These are phyloP conservation scores for Selenia dentaria DNA, from an alignment of 2,888 invertebrate genomes.

Conservation along the genomic window DNA sequence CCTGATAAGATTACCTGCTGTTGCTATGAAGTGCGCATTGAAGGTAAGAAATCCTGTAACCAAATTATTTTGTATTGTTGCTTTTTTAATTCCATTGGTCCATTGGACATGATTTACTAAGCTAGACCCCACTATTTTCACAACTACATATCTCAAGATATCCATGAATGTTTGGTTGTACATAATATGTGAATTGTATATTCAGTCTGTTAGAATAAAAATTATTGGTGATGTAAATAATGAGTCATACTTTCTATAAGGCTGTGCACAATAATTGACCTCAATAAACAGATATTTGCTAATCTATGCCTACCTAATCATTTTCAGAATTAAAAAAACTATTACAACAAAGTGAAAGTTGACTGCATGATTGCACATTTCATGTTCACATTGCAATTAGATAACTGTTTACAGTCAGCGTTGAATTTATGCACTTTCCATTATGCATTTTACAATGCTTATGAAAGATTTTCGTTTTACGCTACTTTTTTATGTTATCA, in stretches of 20 bases:
- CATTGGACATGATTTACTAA: no score
- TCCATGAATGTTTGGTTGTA: no score
- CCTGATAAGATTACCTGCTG: conserved; percentile 87
- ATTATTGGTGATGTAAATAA: conserved; percentile 3
- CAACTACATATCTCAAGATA: no score
- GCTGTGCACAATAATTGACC: neutral
- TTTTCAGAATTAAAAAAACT: no score
- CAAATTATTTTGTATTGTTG: neutral
- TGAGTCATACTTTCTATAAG: neutral
- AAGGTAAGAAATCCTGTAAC: conserved; percentile 63
- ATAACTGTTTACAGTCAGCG: conserved; percentile 2
- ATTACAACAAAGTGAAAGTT: conserved; percentile 11
- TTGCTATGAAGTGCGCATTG: conserved; percentile 91
- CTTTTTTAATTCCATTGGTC: no score
- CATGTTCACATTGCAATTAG: conserved; percentile 7
- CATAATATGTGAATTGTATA: no score
- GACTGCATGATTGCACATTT: conserved; percentile 18
- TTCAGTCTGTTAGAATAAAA: no score
- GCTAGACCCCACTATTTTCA: no score
- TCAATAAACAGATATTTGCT: conserved; percentile 1
- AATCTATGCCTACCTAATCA: neutral
- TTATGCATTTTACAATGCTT: neutral
- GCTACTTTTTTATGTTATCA: no score
- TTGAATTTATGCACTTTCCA: conserved; percentile 8
- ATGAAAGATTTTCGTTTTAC: no score